phyloP scores from a whole-genome alignment of 2,888 invertebrate species.

The Netelia melanura region DNA sequence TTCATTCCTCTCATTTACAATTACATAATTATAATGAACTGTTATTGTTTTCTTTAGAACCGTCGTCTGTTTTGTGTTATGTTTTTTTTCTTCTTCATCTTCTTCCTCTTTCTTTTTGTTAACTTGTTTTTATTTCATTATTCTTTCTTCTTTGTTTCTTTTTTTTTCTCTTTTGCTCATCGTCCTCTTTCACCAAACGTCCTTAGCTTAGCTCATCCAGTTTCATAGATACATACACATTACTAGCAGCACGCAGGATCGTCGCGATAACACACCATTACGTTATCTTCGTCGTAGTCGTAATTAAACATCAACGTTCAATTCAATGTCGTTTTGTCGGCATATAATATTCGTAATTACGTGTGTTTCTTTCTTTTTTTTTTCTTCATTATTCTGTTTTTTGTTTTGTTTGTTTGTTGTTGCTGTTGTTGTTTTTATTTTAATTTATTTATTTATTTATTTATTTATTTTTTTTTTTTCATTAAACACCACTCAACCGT shows the following conservation, averaged over 20 bases:
- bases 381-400: no score
- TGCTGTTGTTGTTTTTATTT: no score
- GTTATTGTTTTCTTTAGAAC: conserved; percentile 82
- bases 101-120: conserved; percentile 13
- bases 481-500: conserved; percentile 75
- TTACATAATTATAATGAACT: conserved; percentile 81
- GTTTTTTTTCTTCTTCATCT: conserved; percentile 33
- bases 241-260: conserved; percentile 77
- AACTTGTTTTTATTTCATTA: conserved; percentile 72
- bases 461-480: conserved; percentile 36
- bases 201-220: conserved; percentile 79
- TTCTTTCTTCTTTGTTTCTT: conserved; percentile 13
- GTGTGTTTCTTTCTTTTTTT: conserved; percentile 39
- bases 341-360: conserved; percentile 70
- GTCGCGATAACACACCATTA: conserved; percentile 70
- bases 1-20: conserved; percentile 84
- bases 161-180: conserved; percentile 40
- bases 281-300: conserved; percentile 70
- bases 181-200: conserved; percentile 68
- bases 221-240: conserved; percentile 78
- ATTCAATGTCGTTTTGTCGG: conserved; percentile 59
- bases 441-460: no score
- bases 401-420: no score
- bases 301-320: conserved; percentile 62
- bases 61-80: conserved; percentile 78